Percentiles rank a stretch among this genome's conserved stretches.
These are phyloP conservation scores for Ptilonorhynchus violaceus DNA, from an alignment of 2,113 vertebrate genomes.

Conservation along the genomic window DNA sequence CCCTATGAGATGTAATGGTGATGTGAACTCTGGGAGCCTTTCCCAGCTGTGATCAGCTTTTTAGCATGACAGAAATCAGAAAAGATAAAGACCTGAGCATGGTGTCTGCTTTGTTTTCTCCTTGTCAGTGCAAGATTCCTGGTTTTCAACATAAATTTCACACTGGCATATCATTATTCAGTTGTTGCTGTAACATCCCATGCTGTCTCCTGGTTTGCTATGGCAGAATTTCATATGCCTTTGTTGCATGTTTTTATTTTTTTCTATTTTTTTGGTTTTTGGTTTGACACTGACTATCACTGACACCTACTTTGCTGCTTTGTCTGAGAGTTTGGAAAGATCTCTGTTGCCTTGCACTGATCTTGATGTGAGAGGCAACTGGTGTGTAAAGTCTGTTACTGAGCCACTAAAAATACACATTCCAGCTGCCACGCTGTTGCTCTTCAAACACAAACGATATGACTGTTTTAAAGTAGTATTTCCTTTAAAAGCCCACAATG, in stretches of 20 bases:
- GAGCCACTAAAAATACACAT: neutral
- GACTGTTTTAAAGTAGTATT: neutral
- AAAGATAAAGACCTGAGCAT: rapidly evolving
- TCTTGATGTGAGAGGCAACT: neutral
- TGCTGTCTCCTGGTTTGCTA: neutral
- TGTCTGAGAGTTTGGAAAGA: neutral
- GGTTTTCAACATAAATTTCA: neutral
- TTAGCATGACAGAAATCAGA: neutral
- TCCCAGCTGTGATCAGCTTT: neutral
- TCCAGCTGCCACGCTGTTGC: neutral
- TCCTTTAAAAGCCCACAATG: neutral
- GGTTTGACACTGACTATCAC: neutral
- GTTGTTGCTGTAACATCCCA: neutral
- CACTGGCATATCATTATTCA: neutral
- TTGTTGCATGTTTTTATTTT: neutral
- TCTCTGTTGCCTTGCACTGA: neutral
- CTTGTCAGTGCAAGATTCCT: neutral
- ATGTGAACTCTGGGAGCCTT: neutral
- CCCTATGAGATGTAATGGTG: neutral
- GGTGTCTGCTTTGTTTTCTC: neutral
- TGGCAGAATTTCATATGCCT: neutral
- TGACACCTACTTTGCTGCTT: neutral
- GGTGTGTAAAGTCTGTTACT: neutral
- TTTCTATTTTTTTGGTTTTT: neutral
- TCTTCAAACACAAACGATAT: neutral